Evolutionary conservation across 2,888 invertebrate genomes (phyloP).

Genomic region (Buathra laborator): DNA sequence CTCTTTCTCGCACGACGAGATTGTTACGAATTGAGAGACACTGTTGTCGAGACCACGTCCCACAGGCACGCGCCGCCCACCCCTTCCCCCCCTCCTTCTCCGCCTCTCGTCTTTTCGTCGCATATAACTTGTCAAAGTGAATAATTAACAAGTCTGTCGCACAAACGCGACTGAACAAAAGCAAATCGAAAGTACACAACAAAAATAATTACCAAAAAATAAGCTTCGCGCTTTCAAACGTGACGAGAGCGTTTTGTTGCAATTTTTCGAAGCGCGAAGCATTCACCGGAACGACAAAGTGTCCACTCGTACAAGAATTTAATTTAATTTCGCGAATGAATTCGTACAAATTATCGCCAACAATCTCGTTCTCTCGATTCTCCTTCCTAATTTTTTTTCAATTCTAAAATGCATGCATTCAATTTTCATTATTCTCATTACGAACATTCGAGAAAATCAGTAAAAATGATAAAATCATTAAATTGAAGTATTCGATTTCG

Average conservation of each 20-base stretch:
- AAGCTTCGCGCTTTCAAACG: no score
- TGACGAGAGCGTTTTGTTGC: no score
- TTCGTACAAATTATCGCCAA: background rate
- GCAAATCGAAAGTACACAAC: background rate
- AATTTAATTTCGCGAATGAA: constrained; percentile 5
- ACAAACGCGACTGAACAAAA: background rate
- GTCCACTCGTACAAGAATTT: background rate
- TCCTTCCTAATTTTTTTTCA: no score
- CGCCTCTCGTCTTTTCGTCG: background rate
- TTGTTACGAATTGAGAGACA: no score
- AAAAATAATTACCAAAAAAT: no score
- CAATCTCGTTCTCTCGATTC: background rate
- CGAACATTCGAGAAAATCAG: no score
- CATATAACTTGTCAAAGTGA: constrained; percentile 30
- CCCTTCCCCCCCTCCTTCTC: background rate
- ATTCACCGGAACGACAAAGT: no score
- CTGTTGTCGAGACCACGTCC: background rate
- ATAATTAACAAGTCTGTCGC: constrained; percentile 12
- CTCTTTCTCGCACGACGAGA: background rate
- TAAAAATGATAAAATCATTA: no score
- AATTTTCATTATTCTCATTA: no score
- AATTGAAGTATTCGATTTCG: no score
- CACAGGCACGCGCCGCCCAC: background rate
- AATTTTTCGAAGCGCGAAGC: no score
- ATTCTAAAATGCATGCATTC: no score